Evolutionary conservation across 2,113 vertebrate species (phyloP).

Genomic region (Ptychochromis oligacanthus): DNA sequence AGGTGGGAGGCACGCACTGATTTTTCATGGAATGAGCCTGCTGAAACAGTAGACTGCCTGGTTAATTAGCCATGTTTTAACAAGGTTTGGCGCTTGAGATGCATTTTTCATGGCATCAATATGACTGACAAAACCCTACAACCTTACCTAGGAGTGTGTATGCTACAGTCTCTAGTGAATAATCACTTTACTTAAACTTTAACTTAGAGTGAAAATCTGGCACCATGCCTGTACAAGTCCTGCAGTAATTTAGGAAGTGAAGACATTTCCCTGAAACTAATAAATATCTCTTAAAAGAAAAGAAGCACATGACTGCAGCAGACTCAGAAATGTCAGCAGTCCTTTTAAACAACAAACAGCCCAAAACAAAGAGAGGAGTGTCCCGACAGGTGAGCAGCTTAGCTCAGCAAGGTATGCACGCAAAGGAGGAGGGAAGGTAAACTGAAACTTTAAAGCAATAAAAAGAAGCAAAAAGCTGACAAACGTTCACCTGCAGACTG

Average conservation of each 20-base stretch:
- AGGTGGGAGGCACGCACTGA: neutral
- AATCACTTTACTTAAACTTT: neutral
- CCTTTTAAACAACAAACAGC: neutral
- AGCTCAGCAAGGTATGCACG: neutral
- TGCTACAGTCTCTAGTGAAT: neutral
- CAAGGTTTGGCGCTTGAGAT: neutral
- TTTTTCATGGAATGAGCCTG: neutral
- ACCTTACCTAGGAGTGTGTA: neutral
- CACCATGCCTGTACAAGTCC: no score
- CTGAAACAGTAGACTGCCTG: neutral
- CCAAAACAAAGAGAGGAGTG: neutral
- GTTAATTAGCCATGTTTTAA: neutral
- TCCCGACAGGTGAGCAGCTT: neutral
- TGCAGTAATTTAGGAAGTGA: no score
- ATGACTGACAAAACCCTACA: neutral
- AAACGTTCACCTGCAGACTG: neutral
- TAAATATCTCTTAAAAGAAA: neutral
- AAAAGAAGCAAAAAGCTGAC: neutral
- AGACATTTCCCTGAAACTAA: neutral
- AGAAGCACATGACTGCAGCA: neutral
- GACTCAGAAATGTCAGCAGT: neutral
- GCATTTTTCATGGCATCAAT: neutral
- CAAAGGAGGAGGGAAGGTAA: neutral
- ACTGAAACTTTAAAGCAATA: neutral
- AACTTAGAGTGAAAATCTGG: neutral